Conservation (phyloP, 1,140 invertebrate species). For the Platyscapa corneri region DNA sequence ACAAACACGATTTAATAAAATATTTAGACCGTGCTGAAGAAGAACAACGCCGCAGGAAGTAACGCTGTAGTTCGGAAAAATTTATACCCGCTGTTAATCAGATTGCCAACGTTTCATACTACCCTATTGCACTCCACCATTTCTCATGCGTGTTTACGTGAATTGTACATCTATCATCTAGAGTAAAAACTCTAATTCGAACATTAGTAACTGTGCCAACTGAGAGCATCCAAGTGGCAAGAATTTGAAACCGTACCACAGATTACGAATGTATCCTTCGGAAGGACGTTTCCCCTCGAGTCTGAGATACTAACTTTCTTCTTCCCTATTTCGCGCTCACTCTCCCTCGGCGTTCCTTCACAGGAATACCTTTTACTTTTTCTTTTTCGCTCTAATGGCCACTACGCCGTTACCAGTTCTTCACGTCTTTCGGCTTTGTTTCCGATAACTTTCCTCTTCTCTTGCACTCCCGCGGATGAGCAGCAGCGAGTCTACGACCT, state of each 20-base stretch:
- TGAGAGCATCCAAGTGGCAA: no score
- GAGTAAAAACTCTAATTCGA: neutral
- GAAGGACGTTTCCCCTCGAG: neutral
- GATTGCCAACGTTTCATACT: no score
- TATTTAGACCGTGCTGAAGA: no score
- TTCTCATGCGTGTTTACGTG: neutral
- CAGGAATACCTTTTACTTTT: constrained; percentile 31
- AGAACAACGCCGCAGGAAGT: no score
- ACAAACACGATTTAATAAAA: no score
- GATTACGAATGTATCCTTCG: constrained; percentile 27
- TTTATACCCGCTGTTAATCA: no score
- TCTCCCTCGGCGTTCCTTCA: neutral
- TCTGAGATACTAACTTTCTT: neutral
- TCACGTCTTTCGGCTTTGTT: constrained; percentile 28
- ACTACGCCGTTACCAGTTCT: constrained; percentile 18
- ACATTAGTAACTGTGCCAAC: neutral
- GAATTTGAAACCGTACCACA: neutral
- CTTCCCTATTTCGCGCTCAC: neutral
- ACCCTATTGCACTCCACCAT: no score
- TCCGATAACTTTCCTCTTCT: constrained; percentile 9
- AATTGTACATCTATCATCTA: neutral
- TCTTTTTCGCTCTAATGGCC: constrained; percentile 27
- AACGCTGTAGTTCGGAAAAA: no score
- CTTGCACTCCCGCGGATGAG: neutral
- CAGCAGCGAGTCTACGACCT: neutral